Evolutionary conservation across 1,140 invertebrate species (phyloP), one percentile per base, ranked within the genome.

Genomic region (Drosophila elegans): DNA sequence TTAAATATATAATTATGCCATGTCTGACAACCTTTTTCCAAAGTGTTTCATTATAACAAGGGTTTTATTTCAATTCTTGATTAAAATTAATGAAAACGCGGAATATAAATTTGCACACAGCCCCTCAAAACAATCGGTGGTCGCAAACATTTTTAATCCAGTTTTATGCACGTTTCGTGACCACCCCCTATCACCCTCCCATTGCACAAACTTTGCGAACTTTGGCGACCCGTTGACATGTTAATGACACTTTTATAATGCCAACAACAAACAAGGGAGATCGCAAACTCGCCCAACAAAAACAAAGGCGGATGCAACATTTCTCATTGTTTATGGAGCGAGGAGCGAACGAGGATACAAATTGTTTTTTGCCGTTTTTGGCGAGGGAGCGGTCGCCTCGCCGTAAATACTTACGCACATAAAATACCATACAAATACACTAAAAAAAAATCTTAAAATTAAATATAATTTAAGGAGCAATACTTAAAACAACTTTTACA

Each of bases 211-310:
- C 55, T 38, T 67, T 38, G 45, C 67, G 67, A 85, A 82, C 83
- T 66, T 85, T 86, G 63, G 82, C 83, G 73, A 77, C 75, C 60
- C 75, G 83, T 77, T 88, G 83, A 88, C 83, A 88, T 88, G 83
- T 89, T 88, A 89, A 89, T 89, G 84, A 88, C 84, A 89, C 78
- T 89, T 90, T 84, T 80, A 77, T 84, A 84, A 89, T 73, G 57
- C 77, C 79, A 90, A 71, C 67, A 80, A 48, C 44, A 72, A 72
- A 71, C 46, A 52, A 63, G 45, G n/a, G 63, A 56, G 44, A 39
- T 46, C 53, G 66, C 38, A 41, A 67, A 61, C 38, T 57, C 42
- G 53, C 10, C 13, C 29, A 67, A 71, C 71, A 76, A 74, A 68
- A 83, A 88, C 76, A 81, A 90, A 86, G 81, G 80, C 80, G 76